Evolutionary conservation across 37 sponge, comb jelly and placozoan genomes (phyloP).

Genomic region (Crambe crambe): DNA sequence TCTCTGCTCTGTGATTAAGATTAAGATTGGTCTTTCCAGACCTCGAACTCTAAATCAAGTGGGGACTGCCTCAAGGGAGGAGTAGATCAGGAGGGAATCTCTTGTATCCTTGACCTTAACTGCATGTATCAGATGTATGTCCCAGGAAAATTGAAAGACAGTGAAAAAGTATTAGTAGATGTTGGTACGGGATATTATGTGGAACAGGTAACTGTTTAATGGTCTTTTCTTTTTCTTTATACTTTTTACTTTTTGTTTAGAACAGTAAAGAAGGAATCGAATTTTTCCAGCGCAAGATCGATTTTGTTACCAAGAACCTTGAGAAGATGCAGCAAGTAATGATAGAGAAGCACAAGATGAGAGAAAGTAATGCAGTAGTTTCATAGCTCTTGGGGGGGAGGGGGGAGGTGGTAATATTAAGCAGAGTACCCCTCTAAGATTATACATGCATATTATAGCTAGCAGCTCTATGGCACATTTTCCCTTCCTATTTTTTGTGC

Average conservation of each 20-base stretch:
- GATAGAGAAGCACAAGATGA: conserved; percentile 80
- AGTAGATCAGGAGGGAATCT: background rate
- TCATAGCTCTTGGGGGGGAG: background rate
- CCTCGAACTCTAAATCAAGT: no score
- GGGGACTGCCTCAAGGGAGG: no score
- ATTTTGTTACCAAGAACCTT: conserved; percentile 86
- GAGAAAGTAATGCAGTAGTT: conserved; percentile 69
- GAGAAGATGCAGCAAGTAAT: conserved; percentile 78
- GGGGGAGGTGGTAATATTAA: background rate
- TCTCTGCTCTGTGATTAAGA: background rate
- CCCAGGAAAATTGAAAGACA: conserved; percentile 76
- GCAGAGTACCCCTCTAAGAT: no score
- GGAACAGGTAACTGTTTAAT: conserved; percentile 73
- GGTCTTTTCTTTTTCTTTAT: background rate
- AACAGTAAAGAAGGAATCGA: conserved; percentile 56
- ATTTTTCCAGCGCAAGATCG: conserved; percentile 83
- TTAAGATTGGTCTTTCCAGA: no score
- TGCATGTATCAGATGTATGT: conserved; percentile 84
- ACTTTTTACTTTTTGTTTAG: conserved; percentile 33
- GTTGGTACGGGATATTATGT: conserved; percentile 97
- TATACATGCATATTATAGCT: background rate
- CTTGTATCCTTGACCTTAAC: background rate
- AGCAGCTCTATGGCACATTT: background rate
- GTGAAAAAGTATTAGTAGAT: conserved; percentile 84
- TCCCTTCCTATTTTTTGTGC: background rate